phyloP scores from a whole-genome alignment of 2,888 invertebrate species.

The Drosophila meridionalis region DNA sequence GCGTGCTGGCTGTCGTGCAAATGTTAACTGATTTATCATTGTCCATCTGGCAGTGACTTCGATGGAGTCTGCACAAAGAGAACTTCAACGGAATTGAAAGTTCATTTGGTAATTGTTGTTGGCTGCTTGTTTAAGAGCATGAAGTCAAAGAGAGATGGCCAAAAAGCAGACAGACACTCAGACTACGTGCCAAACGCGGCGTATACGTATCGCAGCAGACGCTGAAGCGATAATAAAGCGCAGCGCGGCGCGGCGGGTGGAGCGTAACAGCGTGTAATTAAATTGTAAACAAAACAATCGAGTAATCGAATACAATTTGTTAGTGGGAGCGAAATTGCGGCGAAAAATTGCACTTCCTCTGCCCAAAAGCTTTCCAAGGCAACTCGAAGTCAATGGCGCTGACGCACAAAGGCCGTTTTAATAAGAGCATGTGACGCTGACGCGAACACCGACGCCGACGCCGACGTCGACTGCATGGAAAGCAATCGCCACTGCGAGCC shows the following conservation, averaged over 20 bases:
- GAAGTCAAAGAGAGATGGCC: constrained; percentile 59
- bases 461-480: constrained; percentile 10
- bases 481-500: constrained; percentile 8
- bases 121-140: constrained; percentile 46
- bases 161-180: constrained; percentile 36
- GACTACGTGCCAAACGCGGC: constrained; percentile 73
- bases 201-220: constrained; percentile 38
- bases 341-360: constrained; percentile 5
- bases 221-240: constrained; percentile 46
- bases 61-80: constrained; percentile 39
- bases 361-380: background rate
- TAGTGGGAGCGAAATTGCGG: constrained; percentile 8
- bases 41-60: constrained; percentile 8
- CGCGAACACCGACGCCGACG: constrained; percentile 56
- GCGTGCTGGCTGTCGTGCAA: constrained; percentile 37
- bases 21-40: constrained; percentile 49
- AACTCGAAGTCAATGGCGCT: constrained; percentile 22
- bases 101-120: constrained; percentile 12
- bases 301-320: constrained; percentile 22
- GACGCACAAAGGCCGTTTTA: constrained; percentile 69
- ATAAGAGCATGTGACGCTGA: constrained; percentile 59
- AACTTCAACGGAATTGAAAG: constrained; percentile 26
- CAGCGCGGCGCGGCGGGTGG: constrained; percentile 10
- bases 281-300: constrained; percentile 54
- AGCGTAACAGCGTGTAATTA: constrained; percentile 58